phyloP scores from a whole-genome alignment of 2,113 vertebrate genomes.

The Myrmecobius fasciatus region DNA sequence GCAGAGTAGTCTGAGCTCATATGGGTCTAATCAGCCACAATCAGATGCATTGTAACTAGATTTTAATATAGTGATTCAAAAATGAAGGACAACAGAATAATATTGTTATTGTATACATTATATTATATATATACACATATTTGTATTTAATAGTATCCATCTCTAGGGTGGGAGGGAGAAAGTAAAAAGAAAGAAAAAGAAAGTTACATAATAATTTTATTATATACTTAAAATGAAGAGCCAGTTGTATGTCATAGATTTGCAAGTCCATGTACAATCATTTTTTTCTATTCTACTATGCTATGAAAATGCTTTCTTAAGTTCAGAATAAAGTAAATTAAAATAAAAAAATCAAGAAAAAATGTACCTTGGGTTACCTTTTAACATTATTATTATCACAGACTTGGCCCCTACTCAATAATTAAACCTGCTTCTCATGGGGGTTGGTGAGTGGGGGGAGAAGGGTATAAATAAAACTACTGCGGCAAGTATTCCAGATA shows the following conservation, averaged over 20 bases:
- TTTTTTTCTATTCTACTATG: background rate
- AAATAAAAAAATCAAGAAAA: background rate
- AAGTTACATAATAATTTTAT: background rate
- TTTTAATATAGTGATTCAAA: too few relatives aligned
- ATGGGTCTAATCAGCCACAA: too few relatives aligned
- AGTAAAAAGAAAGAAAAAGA: background rate
- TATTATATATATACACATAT: background rate
- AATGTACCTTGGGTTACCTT: background rate
- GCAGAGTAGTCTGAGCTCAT: too few relatives aligned
- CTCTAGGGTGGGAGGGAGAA: too few relatives aligned
- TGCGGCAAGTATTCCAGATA: background rate
- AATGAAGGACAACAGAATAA: too few relatives aligned
- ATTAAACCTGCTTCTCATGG: background rate
- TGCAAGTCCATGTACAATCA: background rate
- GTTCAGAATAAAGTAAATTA: background rate
- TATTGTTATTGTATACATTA: too few relatives aligned
- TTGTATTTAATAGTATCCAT: background rate
- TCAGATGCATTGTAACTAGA: too few relatives aligned
- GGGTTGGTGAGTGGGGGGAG: too few relatives aligned
- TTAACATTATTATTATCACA: background rate
- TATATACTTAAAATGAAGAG: background rate
- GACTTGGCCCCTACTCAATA: background rate
- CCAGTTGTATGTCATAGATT: background rate
- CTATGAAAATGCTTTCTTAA: background rate
- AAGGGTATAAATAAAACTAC: fast-evolving